These are phyloP conservation scores for Liopterus haemorrhoidalis DNA, from an alignment of 2,888 invertebrate species.

Conservation along the genomic window DNA sequence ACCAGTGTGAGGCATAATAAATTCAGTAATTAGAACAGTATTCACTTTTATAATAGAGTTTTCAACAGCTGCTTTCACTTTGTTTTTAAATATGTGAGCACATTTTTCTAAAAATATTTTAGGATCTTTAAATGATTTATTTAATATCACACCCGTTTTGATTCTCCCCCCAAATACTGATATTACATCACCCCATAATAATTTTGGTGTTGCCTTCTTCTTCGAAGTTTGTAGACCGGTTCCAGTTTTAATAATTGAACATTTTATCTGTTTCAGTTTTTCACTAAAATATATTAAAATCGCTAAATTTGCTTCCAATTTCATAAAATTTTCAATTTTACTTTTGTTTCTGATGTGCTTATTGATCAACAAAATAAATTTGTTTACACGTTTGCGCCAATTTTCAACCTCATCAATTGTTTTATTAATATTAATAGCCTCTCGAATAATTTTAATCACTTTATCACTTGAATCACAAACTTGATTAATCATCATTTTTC, in stretches of 20 bases:
- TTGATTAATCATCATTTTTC: too few species aligned
- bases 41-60: conserved; percentile 3
- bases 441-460: too few species aligned
- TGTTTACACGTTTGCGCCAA: too few species aligned
- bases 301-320: conserved; percentile 3
- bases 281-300: conserved; percentile 11
- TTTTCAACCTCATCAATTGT: too few species aligned
- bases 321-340: not conserved
- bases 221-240: not conserved
- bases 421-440: too few species aligned
- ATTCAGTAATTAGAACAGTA: conserved; percentile 4
- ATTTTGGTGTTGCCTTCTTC: not conserved
- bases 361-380: too few species aligned
- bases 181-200: conserved; percentile 6
- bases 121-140: conserved; percentile 5
- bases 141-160: conserved; percentile 3
- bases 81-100: not conserved
- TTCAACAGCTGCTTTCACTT: conserved; percentile 3
- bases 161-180: conserved; percentile 1
- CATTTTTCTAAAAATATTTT: conserved; percentile 4
- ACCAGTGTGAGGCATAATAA: conserved; percentile 5
- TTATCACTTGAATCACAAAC: too few species aligned
- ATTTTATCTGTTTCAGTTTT: conserved; percentile 3
- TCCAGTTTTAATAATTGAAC: not conserved
- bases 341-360: too few species aligned